Base-by-base conservation (phyloP, 1,140 invertebrate species). In the Harpegnathos saltator region DNA sequence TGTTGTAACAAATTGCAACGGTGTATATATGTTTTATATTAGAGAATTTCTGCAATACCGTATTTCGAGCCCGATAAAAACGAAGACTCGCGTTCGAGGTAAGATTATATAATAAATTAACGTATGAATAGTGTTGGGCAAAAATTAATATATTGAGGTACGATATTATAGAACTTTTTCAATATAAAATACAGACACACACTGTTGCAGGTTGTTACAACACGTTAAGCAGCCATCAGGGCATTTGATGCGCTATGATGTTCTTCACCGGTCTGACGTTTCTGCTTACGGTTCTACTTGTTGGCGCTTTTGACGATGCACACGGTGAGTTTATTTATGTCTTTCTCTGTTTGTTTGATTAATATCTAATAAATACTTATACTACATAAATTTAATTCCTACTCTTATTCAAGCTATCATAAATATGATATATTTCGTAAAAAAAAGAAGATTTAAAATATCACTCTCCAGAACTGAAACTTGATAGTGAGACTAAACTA, bases 241-340 rank as follows among this genome's bases (percentile, higher is more conserved):
- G 29, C 56, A 58, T 75, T 87, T 66, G 73, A 14, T 22, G 54
- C 19, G 38, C 22, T 7, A 88, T 24, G 12, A 88, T 87, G 86
- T 77, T 59, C 59, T 26, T 19, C 4, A 59, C 24, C 19, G 11
- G 38, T 12, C 52, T 75, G 24, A 19, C 83, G 50, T 66, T 54
- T 75, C 33, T 88, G 14, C 14, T 88, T 19, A 17, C 58, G 29
- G 48, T 87, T 26, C 3, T 88, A 15, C n/a, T 82, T 63, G n/a
- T 85, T 19, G 33, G 9, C 11, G 52, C 22, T 24, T 29, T n/a
- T n/a, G n/a, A 77, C 44, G 17, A 29, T 19, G 33, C 26, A 72
- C 4, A 38, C 29, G 71, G 86, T 88, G 14, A 88, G 86, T 87
- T 58, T 0, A 4, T 14, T 12, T 58, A 1, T 29, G 15, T 11